phyloP scores from a whole-genome alignment of 2,888 invertebrate genomes.

The Lasioglossum lativentre region DNA sequence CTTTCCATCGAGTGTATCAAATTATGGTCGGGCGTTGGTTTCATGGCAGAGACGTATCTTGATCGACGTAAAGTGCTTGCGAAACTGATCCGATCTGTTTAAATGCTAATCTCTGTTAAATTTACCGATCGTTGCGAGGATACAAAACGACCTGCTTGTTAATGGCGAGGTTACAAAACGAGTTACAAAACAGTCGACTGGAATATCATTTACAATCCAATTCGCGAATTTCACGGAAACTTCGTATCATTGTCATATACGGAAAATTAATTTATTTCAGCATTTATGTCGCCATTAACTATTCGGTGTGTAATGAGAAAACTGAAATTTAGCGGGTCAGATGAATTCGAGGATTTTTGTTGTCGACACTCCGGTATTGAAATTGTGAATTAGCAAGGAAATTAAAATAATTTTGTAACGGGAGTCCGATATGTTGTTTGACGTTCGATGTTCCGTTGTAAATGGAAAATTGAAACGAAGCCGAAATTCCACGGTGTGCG shows the following conservation, averaged over 20 bases:
- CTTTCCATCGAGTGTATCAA: constrained; percentile 2
- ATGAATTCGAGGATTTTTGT: background rate
- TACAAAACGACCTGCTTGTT: background rate
- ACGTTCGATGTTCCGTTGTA: background rate
- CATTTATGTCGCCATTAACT: background rate
- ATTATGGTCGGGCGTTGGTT: background rate
- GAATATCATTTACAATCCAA: background rate
- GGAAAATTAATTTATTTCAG: background rate
- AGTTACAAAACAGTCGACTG: background rate
- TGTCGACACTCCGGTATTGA: background rate
- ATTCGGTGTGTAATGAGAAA: background rate
- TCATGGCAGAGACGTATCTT: background rate
- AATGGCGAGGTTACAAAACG: background rate
- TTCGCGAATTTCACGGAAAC: no score
- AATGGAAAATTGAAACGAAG: background rate
- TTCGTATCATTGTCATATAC: background rate
- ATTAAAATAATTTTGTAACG: background rate
- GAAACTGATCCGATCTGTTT: background rate
- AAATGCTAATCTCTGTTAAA: background rate
- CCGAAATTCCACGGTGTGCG: background rate
- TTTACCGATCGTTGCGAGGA: background rate
- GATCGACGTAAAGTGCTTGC: background rate
- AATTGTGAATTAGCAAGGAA: background rate
- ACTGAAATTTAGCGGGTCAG: background rate
- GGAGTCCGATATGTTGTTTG: background rate